Evolutionary conservation across 1,140 invertebrate genomes (phyloP), one percentile per base, ranked within the genome.

Genomic region (Brachionus koreanus): DNA sequence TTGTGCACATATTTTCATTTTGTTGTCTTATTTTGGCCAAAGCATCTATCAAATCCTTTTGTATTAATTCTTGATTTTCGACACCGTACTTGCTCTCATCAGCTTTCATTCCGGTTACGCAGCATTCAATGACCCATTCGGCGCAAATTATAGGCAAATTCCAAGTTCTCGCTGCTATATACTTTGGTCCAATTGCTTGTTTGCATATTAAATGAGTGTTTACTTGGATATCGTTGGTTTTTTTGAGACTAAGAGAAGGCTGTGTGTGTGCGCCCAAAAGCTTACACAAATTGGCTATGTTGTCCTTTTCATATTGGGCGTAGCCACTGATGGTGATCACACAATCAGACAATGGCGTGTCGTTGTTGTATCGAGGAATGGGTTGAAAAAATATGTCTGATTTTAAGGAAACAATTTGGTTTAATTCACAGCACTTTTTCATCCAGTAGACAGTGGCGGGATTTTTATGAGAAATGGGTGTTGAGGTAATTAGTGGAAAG

Each of bases 161-260:
- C 76, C 76, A 79, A 23, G 76, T 61, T 25, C 57, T 79, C 19
- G 76, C 76, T 5, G 76, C 76, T 42, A 79, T 65, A 12, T 61
- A 79, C 33, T 79, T 79, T 37, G 76, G 76, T 4, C 76, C 76
- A 1, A 61, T 35, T n/a, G 76, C 49, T 79, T 79, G 76, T 23
- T 79, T 79, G 37, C 76, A 79, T 33, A 79, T 79, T 19, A 79
- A 42, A 63, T 79, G 76, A 23, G 76, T 79, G 23, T 79, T 79
- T n/a, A 43, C 49, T 65, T 61, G 37, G 13, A 61, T 79, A 5
- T 79, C 76, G 19, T 57, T 61, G 19, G 76, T 43, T 43, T 65
- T 57, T 43, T 79, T 79, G 0, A 79, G 25, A 35, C 76, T 79
- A 4, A 79, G 57, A 23, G 76, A 79, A 16, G 16, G 25, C 5